Conservation (phyloP, 2,113 vertebrate species). For the Tiliqua scincoides region DNA sequence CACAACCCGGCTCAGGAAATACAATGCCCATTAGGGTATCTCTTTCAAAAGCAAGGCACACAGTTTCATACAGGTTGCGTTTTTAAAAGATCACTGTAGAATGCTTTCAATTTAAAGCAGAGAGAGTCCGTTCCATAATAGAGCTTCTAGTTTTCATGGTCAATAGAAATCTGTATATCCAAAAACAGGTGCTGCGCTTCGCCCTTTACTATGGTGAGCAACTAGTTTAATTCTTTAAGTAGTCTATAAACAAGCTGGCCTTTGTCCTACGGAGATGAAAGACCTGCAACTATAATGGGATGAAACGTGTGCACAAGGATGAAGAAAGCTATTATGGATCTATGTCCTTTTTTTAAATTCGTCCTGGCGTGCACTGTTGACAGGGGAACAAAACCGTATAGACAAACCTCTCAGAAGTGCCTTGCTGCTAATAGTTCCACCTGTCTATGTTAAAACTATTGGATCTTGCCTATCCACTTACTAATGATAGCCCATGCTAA, state of each 20-base stretch:
- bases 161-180: slow-evolving; percentile 64
- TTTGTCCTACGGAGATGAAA: slow-evolving; percentile 82
- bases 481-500: neutral
- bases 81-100: slow-evolving; percentile 60
- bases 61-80: slow-evolving; percentile 56
- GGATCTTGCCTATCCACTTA: slow-evolving; percentile 34
- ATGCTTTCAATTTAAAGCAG: slow-evolving; percentile 26
- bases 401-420: slow-evolving; percentile 56
- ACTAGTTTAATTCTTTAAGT: slow-evolving; percentile 69
- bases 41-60: slow-evolving; percentile 62
- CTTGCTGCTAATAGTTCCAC: slow-evolving; percentile 44
- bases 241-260: slow-evolving; percentile 74
- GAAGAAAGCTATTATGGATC: slow-evolving; percentile 74
- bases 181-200: slow-evolving; percentile 68
- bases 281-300: slow-evolving; percentile 68
- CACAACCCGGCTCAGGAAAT: slow-evolving; percentile 65
- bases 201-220: slow-evolving; percentile 51
- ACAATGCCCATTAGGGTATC: slow-evolving; percentile 55
- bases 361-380: slow-evolving; percentile 73
- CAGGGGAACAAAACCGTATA: slow-evolving; percentile 64
- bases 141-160: slow-evolving; percentile 70
- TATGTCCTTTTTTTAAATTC: slow-evolving; percentile 72
- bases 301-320: slow-evolving; percentile 77
- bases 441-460: slow-evolving; percentile 39
- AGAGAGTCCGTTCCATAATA: slow-evolving; percentile 51